These are phyloP conservation scores for Glaucopsyche alexis DNA, from an alignment of 2,888 invertebrate species.

Conservation along the genomic window DNA sequence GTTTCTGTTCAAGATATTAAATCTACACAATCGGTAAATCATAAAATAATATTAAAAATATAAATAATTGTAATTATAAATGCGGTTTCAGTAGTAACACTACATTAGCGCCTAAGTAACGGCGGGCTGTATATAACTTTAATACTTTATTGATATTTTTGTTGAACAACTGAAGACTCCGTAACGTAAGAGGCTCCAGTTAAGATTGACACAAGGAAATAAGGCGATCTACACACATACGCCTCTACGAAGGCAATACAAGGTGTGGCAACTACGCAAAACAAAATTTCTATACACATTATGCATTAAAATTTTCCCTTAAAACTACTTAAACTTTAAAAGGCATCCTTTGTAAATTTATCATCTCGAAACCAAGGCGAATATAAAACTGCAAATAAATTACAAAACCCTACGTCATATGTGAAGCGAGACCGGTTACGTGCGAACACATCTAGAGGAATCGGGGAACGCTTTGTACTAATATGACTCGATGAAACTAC, in stretches of 20 bases:
- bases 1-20: conserved; percentile 53
- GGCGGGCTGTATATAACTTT: neutral
- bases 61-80: conserved; percentile 69
- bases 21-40: conserved; percentile 64
- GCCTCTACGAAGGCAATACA: conserved; percentile 56
- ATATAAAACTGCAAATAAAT: conserved; percentile 63
- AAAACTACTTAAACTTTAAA: conserved; percentile 72
- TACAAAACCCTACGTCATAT: conserved; percentile 64
- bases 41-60: conserved; percentile 64
- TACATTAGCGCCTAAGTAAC: conserved; percentile 24
- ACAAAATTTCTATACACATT: conserved; percentile 64
- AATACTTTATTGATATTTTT: conserved; percentile 15
- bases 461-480: conserved; percentile 72
- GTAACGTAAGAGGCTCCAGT: conserved; percentile 22
- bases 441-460: conserved; percentile 59
- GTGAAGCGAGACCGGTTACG: conserved; percentile 64
- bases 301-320: conserved; percentile 64
- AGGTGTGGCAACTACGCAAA: conserved; percentile 59
- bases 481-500: conserved; percentile 48
- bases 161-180: neutral
- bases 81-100: conserved; percentile 52
- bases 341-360: conserved; percentile 73
- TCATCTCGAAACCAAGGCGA: conserved; percentile 55
- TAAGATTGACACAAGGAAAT: conserved; percentile 42
- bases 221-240: conserved; percentile 50